Evolutionary conservation across 2,888 invertebrate species (phyloP).

Genomic region (Epinotia nisella): DNA sequence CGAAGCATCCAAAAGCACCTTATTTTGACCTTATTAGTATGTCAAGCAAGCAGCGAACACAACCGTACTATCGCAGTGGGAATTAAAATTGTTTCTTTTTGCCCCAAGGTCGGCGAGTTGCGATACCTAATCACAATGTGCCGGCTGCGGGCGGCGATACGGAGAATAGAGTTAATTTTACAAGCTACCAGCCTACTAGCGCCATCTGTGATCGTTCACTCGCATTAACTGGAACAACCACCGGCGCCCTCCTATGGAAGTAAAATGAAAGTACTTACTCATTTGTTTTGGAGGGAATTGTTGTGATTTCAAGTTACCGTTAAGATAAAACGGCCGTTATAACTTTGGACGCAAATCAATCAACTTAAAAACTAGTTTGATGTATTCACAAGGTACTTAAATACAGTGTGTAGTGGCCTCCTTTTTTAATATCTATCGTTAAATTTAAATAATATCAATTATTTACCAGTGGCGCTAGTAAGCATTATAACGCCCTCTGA

Average conservation of each 20-base stretch:
- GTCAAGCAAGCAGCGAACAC: slow-evolving; percentile 36
- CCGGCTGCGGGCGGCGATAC: slow-evolving; percentile 57
- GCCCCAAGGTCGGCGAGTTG: slow-evolving; percentile 80
- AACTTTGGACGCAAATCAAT: too few species aligned
- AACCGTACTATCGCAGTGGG: slow-evolving; percentile 62
- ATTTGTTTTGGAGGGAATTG: neutral
- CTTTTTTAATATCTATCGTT: too few species aligned
- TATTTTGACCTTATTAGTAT: too few species aligned
- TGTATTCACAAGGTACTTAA: too few species aligned
- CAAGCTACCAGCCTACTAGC: slow-evolving; percentile 55
- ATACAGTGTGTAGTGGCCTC: too few species aligned
- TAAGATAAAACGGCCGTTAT: too few species aligned
- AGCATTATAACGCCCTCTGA: too few species aligned
- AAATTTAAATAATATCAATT: too few species aligned
- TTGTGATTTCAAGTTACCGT: neutral
- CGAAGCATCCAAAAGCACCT: slow-evolving; percentile 24
- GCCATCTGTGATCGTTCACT: slow-evolving; percentile 62
- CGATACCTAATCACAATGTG: slow-evolving; percentile 66
- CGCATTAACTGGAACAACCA: slow-evolving; percentile 19
- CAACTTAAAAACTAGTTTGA: too few species aligned
- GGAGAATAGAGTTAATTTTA: slow-evolving; percentile 69
- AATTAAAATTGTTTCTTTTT: slow-evolving; percentile 79
- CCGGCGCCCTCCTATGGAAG: slow-evolving; percentile 28
- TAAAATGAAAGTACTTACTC: neutral
- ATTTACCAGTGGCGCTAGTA: too few species aligned